Evolutionary conservation across 2,797 vertebrate species (phyloP).

Genomic region (Pogoniulus pusillus): DNA sequence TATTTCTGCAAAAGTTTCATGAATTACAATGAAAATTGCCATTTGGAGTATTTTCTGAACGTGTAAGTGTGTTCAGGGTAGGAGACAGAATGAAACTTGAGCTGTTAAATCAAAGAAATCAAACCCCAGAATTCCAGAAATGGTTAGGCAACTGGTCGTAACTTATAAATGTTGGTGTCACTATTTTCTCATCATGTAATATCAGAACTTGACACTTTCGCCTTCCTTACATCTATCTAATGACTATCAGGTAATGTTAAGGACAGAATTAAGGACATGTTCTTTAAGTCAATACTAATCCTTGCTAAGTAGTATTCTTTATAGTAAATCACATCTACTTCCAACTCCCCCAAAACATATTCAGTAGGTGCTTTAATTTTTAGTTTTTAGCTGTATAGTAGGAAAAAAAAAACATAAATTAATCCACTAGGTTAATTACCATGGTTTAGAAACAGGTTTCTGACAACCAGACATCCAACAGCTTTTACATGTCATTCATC

Average conservation of each 20-base stretch:
- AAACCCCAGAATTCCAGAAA: neutral
- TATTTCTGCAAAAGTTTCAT: neutral
- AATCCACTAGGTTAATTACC: neutral
- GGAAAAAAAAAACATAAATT: neutral
- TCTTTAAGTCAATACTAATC: neutral
- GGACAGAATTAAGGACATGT: neutral
- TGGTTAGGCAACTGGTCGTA: neutral
- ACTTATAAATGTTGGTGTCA: rapidly evolving
- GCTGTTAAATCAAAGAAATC: neutral
- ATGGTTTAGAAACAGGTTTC: neutral
- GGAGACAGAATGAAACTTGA: neutral
- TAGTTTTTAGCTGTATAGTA: neutral
- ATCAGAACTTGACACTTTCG: neutral
- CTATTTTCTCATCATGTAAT: neutral
- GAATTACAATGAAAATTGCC: neutral
- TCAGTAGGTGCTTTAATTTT: neutral
- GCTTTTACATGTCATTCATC: neutral
- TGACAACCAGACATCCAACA: neutral
- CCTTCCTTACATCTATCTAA: neutral
- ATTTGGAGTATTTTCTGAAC: neutral
- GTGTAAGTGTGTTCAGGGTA: neutral
- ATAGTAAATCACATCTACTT: too few species aligned
- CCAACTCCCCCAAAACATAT: too few species aligned
- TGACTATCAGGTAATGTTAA: neutral
- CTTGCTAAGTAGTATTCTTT: neutral